These are phyloP conservation scores for Megaustenia siamemsis DNA, from an alignment of 2,888 invertebrate species.

Conservation along the genomic window DNA sequence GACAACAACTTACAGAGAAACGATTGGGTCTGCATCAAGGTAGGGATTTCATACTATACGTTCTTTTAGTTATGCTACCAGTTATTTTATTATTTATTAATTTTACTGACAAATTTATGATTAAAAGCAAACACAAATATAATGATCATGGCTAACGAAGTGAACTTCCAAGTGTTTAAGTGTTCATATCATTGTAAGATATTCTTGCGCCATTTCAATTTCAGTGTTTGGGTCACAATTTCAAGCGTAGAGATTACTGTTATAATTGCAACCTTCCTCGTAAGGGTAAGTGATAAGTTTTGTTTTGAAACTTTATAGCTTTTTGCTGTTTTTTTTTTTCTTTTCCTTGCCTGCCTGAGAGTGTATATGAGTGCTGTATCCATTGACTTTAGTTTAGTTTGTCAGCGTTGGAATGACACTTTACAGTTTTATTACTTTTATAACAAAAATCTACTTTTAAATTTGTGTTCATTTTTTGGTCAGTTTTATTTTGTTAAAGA, in stretches of 20 bases:
- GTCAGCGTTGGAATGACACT: too few species aligned
- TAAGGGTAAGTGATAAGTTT: constrained; percentile 76
- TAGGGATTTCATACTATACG: constrained; percentile 54
- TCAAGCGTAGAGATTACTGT: constrained; percentile 94
- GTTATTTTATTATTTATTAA: not conserved
- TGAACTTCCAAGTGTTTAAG: not conserved
- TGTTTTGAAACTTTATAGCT: not conserved
- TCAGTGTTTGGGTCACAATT: constrained; percentile 97
- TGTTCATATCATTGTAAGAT: constrained; percentile 11
- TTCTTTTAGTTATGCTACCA: not conserved
- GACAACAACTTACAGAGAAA: constrained; percentile 65
- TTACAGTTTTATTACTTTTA: too few species aligned
- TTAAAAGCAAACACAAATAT: not conserved
- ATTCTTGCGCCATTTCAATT: constrained; percentile 58
- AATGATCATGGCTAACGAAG: not conserved
- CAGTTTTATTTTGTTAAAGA: too few species aligned
- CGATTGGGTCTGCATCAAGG: constrained; percentile 81
- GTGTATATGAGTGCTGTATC: too few species aligned
- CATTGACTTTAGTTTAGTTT: too few species aligned
- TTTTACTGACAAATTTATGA: not conserved
- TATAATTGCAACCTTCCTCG: constrained; percentile 95
- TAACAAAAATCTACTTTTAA: too few species aligned
- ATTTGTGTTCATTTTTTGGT: too few species aligned
- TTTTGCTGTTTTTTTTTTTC: too few species aligned
- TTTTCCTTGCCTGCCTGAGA: too few species aligned